phyloP scores from a whole-genome alignment of 64 coral and sea anemone species.

The Actinia equina region DNA sequence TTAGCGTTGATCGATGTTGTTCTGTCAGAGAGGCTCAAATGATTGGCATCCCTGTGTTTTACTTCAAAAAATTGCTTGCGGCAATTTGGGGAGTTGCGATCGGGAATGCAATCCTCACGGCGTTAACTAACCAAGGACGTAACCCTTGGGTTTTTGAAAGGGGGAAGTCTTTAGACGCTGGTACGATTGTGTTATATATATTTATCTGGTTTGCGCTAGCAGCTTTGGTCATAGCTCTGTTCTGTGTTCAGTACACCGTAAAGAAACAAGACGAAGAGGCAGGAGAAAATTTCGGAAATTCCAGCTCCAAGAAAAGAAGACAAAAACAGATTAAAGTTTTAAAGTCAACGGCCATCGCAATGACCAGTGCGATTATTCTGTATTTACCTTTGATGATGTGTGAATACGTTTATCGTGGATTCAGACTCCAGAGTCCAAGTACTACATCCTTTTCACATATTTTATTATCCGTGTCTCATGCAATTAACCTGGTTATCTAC shows the following conservation, averaged over 20 bases:
- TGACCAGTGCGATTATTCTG: neutral
- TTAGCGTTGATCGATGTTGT: neutral
- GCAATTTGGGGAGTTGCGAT: neutral
- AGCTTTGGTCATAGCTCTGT: neutral
- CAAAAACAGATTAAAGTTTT: neutral
- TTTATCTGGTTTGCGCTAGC: neutral
- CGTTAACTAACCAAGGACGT: neutral
- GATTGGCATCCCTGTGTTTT: neutral
- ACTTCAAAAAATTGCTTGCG: neutral
- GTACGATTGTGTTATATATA: neutral
- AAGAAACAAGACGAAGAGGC: neutral
- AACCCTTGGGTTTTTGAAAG: neutral
- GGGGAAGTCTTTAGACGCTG: neutral
- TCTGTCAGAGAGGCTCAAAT: neutral
- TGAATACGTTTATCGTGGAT: neutral
- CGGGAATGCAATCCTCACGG: neutral
- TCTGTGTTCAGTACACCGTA: neutral
- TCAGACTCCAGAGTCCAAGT: neutral
- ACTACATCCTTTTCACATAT: neutral
- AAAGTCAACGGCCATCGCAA: neutral
- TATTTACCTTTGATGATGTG: neutral
- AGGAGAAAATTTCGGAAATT: neutral
- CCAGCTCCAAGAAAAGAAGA: neutral
- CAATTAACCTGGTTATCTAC: neutral
- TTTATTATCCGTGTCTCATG: neutral